Evolutionary conservation across 2,888 invertebrate species (phyloP), one percentile per base, ranked within the genome.

Genomic region (Stenchaetothrips biformis): DNA sequence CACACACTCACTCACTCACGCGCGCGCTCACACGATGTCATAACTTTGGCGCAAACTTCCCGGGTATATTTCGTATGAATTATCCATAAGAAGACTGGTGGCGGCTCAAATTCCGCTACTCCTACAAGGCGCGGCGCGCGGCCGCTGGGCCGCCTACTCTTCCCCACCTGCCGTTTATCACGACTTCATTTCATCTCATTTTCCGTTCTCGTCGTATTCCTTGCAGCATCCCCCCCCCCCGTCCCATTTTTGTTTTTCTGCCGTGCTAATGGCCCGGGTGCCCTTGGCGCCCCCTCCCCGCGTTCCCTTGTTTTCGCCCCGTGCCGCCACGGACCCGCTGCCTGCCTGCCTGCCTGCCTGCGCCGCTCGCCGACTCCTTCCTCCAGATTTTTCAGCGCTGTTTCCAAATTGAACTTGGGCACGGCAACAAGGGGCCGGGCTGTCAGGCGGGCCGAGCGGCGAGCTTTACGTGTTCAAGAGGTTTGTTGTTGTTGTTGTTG

Each of bases 1-100:
- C 67, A 9, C 67, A 37, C 37, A 37, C 37, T 2, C 37, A 4
- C 37, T 1, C 37, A 37, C 67, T 1, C 53, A 6, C 18, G 8
- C 67, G 25, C 25, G 9, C 67, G 0, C 67, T 21, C 67, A 21
- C 67, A 74, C 67, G 25, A 8, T 74, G 67, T 74, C 67, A 74
- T 74, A 74, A 74, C 67, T 74, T 74, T 74, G 7, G 11, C 67
- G 13, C 53, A 74, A 74, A 74, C 21, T 74, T 74, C 67, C 6
- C 21, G n/a, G 67, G 67, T 25, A 74, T 74, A 74, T 74, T 74
- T 25, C 67, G 67, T 74, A 74, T 74, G 67, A 74, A 74, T 74
- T 74, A 74, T 74, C 67, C 67, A 74, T 74, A 25, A 74, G 67
- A 74, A 74, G 25, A 25, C 59, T 16, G 53, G 53, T 16, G 53